Conservation (phyloP, 92 coral and sea anemone genomes). For the Heteractis magnifica region DNA sequence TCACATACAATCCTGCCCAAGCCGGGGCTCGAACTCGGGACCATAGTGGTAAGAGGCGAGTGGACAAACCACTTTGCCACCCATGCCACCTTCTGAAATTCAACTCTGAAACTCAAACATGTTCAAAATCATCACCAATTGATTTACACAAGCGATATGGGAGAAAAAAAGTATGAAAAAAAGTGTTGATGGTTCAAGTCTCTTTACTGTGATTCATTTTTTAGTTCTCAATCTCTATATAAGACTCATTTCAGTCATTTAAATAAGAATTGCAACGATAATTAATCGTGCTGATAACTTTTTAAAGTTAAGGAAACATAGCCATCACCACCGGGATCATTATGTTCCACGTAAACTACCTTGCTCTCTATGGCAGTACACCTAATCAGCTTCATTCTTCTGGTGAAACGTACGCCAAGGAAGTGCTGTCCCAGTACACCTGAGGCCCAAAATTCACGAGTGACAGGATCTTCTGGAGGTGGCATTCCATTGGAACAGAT, state of each 20-base stretch:
- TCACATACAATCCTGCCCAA: too few relatives aligned
- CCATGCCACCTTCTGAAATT: too few relatives aligned
- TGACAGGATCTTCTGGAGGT: constrained; percentile 50
- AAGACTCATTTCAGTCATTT: not conserved
- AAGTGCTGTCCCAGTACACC: constrained; percentile 50
- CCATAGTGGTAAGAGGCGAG: too few relatives aligned
- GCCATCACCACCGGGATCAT: constrained; percentile 64
- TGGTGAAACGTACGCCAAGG: constrained; percentile 47
- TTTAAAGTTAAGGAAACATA: constrained; percentile 59
- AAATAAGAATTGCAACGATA: not conserved
- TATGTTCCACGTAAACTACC: constrained; percentile 48
- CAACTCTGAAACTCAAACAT: too few relatives aligned
- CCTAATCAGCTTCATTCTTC: constrained; percentile 33
- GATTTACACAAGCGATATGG: too few relatives aligned
- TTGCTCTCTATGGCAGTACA: constrained; percentile 43
- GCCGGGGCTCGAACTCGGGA: too few relatives aligned
- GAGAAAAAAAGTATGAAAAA: too few relatives aligned
- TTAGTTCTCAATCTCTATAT: too few relatives aligned
- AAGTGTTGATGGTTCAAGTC: too few relatives aligned
- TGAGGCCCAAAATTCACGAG: constrained; percentile 43
- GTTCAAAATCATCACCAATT: too few relatives aligned
- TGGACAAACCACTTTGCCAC: too few relatives aligned
- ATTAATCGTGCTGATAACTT: constrained; percentile 71
- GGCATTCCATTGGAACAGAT: constrained; percentile 44
- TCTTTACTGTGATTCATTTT: too few relatives aligned